These are phyloP conservation scores for Caerostris extrusa DNA, from an alignment of 1,140 invertebrate species.

Conservation along the genomic window DNA sequence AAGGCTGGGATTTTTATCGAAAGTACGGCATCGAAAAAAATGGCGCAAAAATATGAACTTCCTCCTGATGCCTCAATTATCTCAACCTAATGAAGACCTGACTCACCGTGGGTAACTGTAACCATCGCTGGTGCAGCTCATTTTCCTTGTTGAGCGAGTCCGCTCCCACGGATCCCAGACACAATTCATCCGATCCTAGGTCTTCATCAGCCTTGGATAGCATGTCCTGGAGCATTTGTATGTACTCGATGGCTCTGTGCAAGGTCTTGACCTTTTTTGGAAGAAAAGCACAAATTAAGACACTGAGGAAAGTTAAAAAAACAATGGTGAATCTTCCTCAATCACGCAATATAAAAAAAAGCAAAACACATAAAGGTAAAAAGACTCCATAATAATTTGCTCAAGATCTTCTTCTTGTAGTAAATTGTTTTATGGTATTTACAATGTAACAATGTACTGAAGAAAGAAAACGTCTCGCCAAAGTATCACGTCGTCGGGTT, in stretches of 20 bases:
- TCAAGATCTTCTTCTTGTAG: neutral
- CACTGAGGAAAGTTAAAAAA: neutral
- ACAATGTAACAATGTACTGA: neutral
- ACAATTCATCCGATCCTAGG: slow-evolving; percentile 51
- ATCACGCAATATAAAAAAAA: neutral
- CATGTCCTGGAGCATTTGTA: slow-evolving; percentile 79
- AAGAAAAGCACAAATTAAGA: neutral
- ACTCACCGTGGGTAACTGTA: slow-evolving; percentile 67
- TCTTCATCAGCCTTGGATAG: slow-evolving; percentile 76
- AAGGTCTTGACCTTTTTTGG: slow-evolving; percentile 80
- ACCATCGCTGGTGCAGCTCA: slow-evolving; percentile 73
- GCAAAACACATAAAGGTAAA: neutral
- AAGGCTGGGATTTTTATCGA: neutral
- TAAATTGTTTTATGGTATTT: neutral
- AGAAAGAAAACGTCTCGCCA: neutral
- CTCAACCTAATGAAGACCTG: neutral
- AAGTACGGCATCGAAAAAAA: neutral
- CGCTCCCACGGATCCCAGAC: neutral
- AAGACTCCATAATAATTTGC: neutral
- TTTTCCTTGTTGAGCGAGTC: slow-evolving; percentile 76
- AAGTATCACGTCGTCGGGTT: neutral
- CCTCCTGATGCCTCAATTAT: slow-evolving; percentile 13
- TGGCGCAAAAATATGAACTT: neutral
- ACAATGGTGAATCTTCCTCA: neutral
- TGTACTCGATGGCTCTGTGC: slow-evolving; percentile 81